Percentiles rank a stretch among this genome's conserved stretches.
Evolutionary conservation across 2,797 vertebrate genomes (phyloP).

Genomic region (Platyrinchus mystaceus): DNA sequence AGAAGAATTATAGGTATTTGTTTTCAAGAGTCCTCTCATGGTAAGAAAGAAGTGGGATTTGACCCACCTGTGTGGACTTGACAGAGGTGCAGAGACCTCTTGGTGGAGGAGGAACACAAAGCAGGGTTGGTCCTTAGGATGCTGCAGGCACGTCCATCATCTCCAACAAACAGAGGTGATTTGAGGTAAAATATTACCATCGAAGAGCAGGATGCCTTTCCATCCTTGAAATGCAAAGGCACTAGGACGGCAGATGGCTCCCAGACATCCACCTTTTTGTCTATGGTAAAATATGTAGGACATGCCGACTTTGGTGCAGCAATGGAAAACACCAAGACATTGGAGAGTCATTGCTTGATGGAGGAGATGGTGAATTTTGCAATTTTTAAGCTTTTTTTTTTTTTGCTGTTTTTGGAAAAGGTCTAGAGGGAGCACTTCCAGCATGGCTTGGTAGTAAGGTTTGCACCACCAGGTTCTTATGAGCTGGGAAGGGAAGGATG

Average conservation of each 20-base stretch:
- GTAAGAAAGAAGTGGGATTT: not conserved
- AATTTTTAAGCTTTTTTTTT: not conserved
- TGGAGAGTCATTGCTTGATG: not conserved
- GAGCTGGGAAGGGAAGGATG: not conserved
- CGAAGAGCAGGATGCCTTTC: fast-evolving
- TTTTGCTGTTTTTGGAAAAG: not conserved
- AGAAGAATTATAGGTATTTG: not conserved
- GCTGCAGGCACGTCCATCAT: not conserved
- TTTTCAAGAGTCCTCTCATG: not conserved
- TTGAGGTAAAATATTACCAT: not conserved
- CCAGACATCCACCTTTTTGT: not conserved
- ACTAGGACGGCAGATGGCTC: not conserved
- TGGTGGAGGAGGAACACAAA: not conserved
- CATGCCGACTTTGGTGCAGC: not conserved
- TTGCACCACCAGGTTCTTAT: not conserved
- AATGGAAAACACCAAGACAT: not conserved
- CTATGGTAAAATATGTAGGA: not conserved
- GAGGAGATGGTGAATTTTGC: not conserved
- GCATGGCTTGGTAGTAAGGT: not conserved
- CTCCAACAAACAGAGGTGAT: not conserved
- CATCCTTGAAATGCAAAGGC: not conserved
- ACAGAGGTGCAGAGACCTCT: not conserved
- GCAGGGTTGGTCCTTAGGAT: not conserved
- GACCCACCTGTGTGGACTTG: not conserved
- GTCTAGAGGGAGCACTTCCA: not conserved